phyloP scores from a whole-genome alignment of 2,888 invertebrate genomes.

The Saturnia pavonia region DNA sequence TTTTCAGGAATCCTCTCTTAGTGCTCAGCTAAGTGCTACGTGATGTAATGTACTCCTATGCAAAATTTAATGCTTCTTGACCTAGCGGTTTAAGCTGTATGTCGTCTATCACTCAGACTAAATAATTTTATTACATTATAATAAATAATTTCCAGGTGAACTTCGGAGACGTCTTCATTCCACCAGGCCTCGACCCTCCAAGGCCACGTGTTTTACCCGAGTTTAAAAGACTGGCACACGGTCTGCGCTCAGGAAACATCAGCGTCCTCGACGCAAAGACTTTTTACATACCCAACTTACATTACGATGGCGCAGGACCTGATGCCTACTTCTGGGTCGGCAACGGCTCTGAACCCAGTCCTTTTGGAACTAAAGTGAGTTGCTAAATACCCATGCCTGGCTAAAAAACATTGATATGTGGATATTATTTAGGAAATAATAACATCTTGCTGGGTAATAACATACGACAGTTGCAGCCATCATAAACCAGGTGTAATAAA shows the following conservation, averaged over 20 bases:
- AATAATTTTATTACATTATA: too few relatives aligned
- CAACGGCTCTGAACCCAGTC: slow-evolving; percentile 90
- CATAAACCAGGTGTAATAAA: too few relatives aligned
- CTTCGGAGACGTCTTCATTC: slow-evolving; percentile 93
- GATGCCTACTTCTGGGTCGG: slow-evolving; percentile 98
- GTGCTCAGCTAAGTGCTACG: too few relatives aligned
- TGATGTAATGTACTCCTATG: too few relatives aligned
- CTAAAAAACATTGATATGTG: background rate
- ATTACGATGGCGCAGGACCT: slow-evolving; percentile 95
- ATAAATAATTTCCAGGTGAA: slow-evolving; percentile 84
- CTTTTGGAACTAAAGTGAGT: slow-evolving; percentile 89
- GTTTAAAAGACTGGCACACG: slow-evolving; percentile 93
- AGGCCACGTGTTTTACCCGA: slow-evolving; percentile 91
- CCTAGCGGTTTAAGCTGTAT: too few relatives aligned
- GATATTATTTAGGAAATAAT: too few relatives aligned
- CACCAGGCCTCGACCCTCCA: slow-evolving; percentile 89
- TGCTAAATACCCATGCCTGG: background rate
- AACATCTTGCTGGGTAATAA: too few relatives aligned
- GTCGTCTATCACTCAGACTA: too few relatives aligned
- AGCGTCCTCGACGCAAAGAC: slow-evolving; percentile 95
- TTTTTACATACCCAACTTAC: slow-evolving; percentile 94
- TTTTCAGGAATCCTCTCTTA: too few relatives aligned
- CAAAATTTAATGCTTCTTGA: too few relatives aligned
- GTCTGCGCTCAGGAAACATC: slow-evolving; percentile 94
- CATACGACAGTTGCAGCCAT: too few relatives aligned